A percentile compares a stretch with the other conserved stretches of the same genome.
These are phyloP conservation scores for Cephalopholis sonnerati DNA, from an alignment of 2,113 vertebrate genomes.

Conservation along the genomic window DNA sequence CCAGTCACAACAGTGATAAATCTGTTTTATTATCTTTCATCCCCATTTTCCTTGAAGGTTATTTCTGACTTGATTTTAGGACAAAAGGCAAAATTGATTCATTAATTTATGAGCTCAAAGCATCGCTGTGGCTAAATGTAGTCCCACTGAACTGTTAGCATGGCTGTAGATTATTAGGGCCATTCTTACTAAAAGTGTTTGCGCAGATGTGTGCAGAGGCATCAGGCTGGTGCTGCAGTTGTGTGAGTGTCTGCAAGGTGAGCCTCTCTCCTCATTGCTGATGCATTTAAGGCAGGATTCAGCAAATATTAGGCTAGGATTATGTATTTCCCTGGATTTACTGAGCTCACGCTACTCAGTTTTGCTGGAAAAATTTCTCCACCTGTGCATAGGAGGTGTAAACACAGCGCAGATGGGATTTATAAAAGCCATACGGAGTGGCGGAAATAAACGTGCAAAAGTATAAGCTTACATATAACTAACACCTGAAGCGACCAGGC, in stretches of 20 bases:
- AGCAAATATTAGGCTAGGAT: background rate
- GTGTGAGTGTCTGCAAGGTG: background rate
- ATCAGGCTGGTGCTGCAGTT: background rate
- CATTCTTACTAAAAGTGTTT: background rate
- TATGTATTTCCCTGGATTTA: background rate
- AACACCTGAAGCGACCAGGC: background rate
- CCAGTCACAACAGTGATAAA: background rate
- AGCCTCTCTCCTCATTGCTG: slow-evolving; percentile 1
- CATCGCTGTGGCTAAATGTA: background rate
- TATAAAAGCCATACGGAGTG: background rate
- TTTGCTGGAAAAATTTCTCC: background rate
- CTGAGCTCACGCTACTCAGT: background rate
- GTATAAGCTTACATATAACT: background rate
- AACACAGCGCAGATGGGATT: too few species aligned
- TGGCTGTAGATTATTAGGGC: background rate
- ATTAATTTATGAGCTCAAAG: background rate
- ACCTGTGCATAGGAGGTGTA: too few species aligned
- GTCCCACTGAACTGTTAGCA: background rate
- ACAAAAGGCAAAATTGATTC: background rate
- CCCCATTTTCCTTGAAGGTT: background rate
- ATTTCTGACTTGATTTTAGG: background rate
- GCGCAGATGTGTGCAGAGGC: too few species aligned
- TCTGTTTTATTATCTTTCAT: background rate
- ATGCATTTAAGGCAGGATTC: background rate
- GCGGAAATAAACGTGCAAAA: background rate